phyloP scores from a whole-genome alignment of 2,113 vertebrate genomes.

The Stegastes partitus region DNA sequence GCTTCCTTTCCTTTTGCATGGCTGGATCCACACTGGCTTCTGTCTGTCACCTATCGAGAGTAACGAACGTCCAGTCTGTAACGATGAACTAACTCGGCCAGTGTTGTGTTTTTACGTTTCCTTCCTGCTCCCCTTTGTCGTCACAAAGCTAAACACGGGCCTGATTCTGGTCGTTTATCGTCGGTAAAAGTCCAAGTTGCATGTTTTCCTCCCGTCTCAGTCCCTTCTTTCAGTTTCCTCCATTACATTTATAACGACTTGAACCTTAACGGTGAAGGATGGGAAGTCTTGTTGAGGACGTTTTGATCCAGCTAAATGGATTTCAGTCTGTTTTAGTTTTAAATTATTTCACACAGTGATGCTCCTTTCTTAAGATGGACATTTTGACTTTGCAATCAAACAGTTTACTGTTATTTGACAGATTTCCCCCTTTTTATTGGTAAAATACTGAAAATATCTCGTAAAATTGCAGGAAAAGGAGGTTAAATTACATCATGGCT shows the following conservation, averaged over 20 bases:
- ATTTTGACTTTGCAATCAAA: not conserved
- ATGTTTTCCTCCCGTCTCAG: not conserved
- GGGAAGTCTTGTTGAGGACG: not conserved
- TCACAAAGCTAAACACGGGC: not conserved
- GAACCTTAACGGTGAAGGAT: not conserved
- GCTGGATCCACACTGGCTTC: slow-evolving; percentile 19
- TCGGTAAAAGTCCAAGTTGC: not conserved
- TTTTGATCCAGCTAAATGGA: not conserved
- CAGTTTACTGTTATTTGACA: too few relatives aligned
- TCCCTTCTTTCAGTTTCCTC: slow-evolving; percentile 5
- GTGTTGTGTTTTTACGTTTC: not conserved
- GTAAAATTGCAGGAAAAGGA: too few relatives aligned
- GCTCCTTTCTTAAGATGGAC: not conserved
- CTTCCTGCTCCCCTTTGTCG: not conserved
- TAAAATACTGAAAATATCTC: too few relatives aligned
- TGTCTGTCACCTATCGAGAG: slow-evolving; percentile 28
- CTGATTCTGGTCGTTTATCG: not conserved
- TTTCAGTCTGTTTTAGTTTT: too few relatives aligned
- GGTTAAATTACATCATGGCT: too few relatives aligned
- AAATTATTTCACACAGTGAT: too few relatives aligned
- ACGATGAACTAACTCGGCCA: not conserved
- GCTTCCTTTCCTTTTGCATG: slow-evolving; percentile 55
- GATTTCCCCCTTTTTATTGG: too few relatives aligned
- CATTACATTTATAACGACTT: not conserved
- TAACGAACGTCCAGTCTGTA: slow-evolving; percentile 12